Base-by-base conservation (phyloP, 2,797 vertebrate species). In the Hybognathus amarus region DNA sequence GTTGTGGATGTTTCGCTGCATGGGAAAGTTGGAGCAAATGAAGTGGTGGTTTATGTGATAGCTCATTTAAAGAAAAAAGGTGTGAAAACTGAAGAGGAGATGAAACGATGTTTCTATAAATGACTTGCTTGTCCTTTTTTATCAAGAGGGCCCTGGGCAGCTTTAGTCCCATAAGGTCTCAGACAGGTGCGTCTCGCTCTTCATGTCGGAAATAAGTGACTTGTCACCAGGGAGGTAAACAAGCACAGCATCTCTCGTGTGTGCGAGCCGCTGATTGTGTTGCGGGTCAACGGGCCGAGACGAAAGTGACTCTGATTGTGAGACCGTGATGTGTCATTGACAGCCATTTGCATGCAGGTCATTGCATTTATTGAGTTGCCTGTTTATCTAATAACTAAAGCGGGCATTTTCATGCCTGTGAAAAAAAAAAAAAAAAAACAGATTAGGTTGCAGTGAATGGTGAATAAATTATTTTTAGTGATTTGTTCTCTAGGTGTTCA, bases 11-110 rank as follows among this genome's bases (percentile, higher is more conserved):
- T 76, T 67, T 67, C 27, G 1, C 45, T 66, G 92, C 89, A 85
- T 91, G 90, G 92, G 91, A 89, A 93, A 93, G 94, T 94, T 87
- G 85, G 89, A 61, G 80, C 64, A 52, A 67, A 81, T 64, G 56
- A 79, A 30, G 76, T n/a, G 13, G 88, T 90, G 88, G 88, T 77
- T 66, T 87, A 87, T 87, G 89, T 92, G 89, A 91, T 91, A 92
- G 88, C 93, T 94, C 86, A 85, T 92, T 94, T 91, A 86, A 87
- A 86, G 76, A 87, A 83, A 80, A 85, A 83, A 61, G n/a, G 79
- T 33, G 27, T 12, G 64, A 47, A 84, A 78, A 85, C 79, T 67
- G 85, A 84, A 75, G 76, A 67, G 81, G 71, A 85, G 84, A 87
- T 80, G 78, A 86, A 87, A 79, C 83, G 38, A 20, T 80, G 83